Evolutionary conservation across 2,888 invertebrate species (phyloP), one percentile per base, ranked within the genome.

Genomic region (Chesias legatella): DNA sequence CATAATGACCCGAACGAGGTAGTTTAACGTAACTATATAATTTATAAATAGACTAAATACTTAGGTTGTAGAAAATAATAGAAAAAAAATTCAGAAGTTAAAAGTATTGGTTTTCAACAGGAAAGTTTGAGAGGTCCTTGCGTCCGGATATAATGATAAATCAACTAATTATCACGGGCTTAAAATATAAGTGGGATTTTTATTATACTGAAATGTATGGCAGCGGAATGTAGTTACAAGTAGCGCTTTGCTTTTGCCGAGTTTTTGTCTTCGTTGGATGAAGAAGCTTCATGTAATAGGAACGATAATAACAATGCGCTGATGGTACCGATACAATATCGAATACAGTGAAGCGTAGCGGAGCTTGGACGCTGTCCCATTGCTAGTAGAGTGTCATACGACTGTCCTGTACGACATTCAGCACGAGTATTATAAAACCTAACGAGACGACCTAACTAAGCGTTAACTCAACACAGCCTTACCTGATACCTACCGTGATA

Each of bases 61-160:
- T 63, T 61, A 61, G 60, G 53, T 56, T 60, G 61, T 53, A 61
- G 57, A 65, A 59, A 65, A 48, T 17, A 55, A 56, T 53, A 37
- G 39, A 63, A 63, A 61, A 63, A 61, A 61, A 60, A 53, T 58
- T 60, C 53, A 47, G 42, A 43, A 64, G 63, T 60, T 32, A 58
- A 67, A 55, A 68, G 64, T 61, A 64, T 53, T 67, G 63, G 63
- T 67, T 62, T 66, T 72, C 60, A 76, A 77, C 89, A 90, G 91
- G 91, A 91, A 91, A 90, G 82, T 91, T 93, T 93, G 93, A 93
- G 92, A 92, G 93, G 93, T 93, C 93, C 93, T 93, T 93, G 92
- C 92, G 91, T 81, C 74, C 76, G 76, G 68, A 68, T 73, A 55
- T 60, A 57, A 63, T 57, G 60, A 60, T 49, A 55, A 59, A 52